Percentiles rank a stretch among this genome's conserved stretches.
Conservation (phyloP, 2,888 invertebrate genomes). For the Siphlonurus alternatus region DNA sequence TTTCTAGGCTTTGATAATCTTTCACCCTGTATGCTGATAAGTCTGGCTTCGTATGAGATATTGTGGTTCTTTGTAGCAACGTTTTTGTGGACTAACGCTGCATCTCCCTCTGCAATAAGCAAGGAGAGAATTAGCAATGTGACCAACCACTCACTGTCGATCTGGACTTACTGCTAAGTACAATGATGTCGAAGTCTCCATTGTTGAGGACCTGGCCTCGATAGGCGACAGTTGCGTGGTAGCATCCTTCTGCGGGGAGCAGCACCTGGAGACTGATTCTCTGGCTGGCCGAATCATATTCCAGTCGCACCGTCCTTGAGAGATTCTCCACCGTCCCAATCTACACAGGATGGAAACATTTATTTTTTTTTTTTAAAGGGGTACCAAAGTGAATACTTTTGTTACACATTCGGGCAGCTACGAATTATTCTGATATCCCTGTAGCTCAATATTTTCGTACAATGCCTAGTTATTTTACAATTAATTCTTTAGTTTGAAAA, state of each 20-base stretch:
- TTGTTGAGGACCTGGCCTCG: slow-evolving; percentile 60
- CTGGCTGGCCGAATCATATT: slow-evolving; percentile 63
- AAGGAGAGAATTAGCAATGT: slow-evolving; percentile 8
- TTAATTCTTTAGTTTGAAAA: too few relatives aligned
- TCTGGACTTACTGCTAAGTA: slow-evolving; percentile 55
- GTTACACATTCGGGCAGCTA: too few relatives aligned
- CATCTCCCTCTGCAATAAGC: slow-evolving; percentile 45
- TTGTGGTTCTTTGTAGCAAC: slow-evolving; percentile 70
- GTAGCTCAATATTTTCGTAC: too few relatives aligned
- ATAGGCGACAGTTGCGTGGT: slow-evolving; percentile 62
- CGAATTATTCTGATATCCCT: too few relatives aligned
- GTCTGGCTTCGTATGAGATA: slow-evolving; percentile 70
- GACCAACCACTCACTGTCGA: slow-evolving; percentile 1
- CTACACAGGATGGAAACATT: slow-evolving; percentile 25
- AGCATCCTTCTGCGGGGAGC: slow-evolving; percentile 65
- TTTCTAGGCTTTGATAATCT: slow-evolving; percentile 58
- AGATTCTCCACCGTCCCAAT: slow-evolving; percentile 33
- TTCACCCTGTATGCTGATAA: slow-evolving; percentile 44
- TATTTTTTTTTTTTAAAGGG: slow-evolving; percentile 6
- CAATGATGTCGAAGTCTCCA: slow-evolving; percentile 84
- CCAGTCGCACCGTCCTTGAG: slow-evolving; percentile 30
- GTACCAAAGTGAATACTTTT: too few relatives aligned
- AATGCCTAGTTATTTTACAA: too few relatives aligned
- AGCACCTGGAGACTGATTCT: slow-evolving; percentile 59
- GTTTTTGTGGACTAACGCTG: slow-evolving; percentile 71